phyloP scores from a whole-genome alignment of 1,140 invertebrate genomes.

The Lasioglossum baleicum region DNA sequence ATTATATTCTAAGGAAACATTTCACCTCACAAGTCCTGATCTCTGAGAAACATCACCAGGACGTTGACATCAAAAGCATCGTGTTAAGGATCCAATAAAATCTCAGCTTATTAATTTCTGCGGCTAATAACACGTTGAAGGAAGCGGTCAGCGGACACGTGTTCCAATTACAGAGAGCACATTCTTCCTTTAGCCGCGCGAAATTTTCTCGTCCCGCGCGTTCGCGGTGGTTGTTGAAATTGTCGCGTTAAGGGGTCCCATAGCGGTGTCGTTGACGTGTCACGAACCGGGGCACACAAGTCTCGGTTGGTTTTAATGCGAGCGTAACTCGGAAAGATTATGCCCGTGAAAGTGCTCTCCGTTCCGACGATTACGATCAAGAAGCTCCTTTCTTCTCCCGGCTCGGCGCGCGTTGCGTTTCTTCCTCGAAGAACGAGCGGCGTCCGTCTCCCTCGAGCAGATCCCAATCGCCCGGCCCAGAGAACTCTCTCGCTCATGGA shows the following conservation, averaged over 20 bases:
- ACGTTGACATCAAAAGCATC: too few species aligned
- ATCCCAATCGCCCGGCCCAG: slow-evolving; percentile 15
- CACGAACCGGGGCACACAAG: slow-evolving; percentile 5
- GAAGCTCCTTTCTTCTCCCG: slow-evolving; percentile 24
- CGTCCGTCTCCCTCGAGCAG: slow-evolving; percentile 10
- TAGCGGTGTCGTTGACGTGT: slow-evolving; percentile 37
- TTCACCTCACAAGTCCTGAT: too few species aligned
- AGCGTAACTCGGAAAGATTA: slow-evolving; percentile 20
- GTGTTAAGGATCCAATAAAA: too few species aligned
- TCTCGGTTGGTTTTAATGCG: slow-evolving; percentile 25
- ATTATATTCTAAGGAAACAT: too few species aligned
- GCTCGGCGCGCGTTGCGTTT: background rate
- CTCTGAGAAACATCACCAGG: too few species aligned
- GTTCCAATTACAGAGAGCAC: background rate
- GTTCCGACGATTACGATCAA: slow-evolving; percentile 1
- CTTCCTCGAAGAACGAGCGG: slow-evolving; percentile 30
- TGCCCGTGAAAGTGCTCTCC: slow-evolving; percentile 34
- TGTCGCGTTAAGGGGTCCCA: background rate
- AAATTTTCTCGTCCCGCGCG: too few species aligned
- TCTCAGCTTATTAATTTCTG: too few species aligned
- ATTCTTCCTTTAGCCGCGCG: too few species aligned
- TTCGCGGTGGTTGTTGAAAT: background rate
- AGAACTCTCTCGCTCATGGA: slow-evolving; percentile 24
- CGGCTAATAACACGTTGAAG: background rate
- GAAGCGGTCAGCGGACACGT: background rate